phyloP scores from a whole-genome alignment of 2,113 vertebrate species.

The Andinoacara biseriatus region DNA sequence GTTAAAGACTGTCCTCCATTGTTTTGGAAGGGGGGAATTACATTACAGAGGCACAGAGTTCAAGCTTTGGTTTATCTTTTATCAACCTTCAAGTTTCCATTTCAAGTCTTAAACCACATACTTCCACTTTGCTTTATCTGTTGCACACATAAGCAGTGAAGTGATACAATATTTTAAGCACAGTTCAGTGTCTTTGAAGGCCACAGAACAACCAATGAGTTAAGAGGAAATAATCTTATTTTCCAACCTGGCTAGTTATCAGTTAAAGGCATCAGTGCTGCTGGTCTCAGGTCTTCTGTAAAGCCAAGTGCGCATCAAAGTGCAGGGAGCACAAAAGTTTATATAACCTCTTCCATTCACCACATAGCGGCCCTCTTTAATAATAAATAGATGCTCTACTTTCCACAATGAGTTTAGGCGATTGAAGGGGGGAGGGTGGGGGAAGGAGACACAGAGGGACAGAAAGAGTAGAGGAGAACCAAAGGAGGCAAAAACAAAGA shows the following conservation, averaged over 20 bases:
- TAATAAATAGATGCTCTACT: slow-evolving; percentile 11
- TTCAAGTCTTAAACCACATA: not conserved
- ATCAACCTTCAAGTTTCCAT: not conserved
- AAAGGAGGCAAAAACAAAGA: not conserved
- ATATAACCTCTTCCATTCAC: slow-evolving; percentile 1
- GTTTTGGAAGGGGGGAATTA: not conserved
- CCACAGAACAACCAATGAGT: not conserved
- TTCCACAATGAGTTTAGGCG: slow-evolving; percentile 11
- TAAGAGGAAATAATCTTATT: not conserved
- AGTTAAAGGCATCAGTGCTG: not conserved
- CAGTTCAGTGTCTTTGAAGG: not conserved
- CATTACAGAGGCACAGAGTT: not conserved
- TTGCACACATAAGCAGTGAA: no score
- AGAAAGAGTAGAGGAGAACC: not conserved
- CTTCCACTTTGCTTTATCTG: no score
- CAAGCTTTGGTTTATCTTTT: not conserved
- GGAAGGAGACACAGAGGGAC: not conserved
- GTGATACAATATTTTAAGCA: accelerated
- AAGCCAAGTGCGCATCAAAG: not conserved
- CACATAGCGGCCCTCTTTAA: not conserved
- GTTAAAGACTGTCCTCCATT: not conserved
- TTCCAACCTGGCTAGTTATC: not conserved
- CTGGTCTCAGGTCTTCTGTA: accelerated
- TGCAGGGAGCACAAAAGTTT: not conserved
- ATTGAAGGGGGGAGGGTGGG: not conserved